Conservation (phyloP, 1,140 invertebrate species). For the Leptoteleia sp. region DNA sequence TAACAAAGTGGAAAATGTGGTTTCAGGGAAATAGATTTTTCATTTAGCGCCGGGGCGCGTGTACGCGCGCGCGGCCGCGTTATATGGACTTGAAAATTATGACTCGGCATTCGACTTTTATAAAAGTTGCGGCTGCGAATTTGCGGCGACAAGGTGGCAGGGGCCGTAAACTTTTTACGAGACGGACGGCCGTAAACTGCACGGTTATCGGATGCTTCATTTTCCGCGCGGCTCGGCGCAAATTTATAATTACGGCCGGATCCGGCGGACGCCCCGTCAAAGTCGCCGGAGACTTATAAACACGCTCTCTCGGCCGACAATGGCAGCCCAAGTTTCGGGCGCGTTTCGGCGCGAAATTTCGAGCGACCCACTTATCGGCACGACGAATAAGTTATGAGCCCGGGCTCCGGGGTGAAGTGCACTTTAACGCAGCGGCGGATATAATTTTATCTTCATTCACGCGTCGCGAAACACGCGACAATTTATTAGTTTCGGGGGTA, state of each 20-base stretch:
- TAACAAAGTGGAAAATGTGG: constrained; percentile 48
- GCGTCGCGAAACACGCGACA: constrained; percentile 26
- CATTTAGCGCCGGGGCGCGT: constrained; percentile 29
- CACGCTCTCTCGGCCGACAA: neutral
- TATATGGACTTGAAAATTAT: constrained; percentile 49
- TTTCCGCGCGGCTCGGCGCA: constrained; percentile 15
- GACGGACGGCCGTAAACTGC: constrained; percentile 14
- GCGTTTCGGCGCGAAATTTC: constrained; percentile 25
- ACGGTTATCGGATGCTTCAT: constrained; percentile 35
- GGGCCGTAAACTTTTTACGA: constrained; percentile 23
- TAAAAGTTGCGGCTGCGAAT: constrained; percentile 33
- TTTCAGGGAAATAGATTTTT: constrained; percentile 47
- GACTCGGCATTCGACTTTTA: constrained; percentile 30
- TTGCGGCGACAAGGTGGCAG: neutral
- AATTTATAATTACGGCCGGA: constrained; percentile 53
- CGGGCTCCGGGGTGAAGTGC: constrained; percentile 22
- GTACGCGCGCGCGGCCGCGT: constrained; percentile 12
- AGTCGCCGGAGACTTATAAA: constrained; percentile 22
- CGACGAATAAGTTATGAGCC: constrained; percentile 38
- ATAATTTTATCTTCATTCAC: constrained; percentile 55
- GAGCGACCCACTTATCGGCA: constrained; percentile 47
- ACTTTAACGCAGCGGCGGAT: constrained; percentile 25
- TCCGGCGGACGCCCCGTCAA: constrained; percentile 23
- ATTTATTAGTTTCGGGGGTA: constrained; percentile 37
- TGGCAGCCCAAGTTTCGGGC: constrained; percentile 19